Conservation (phyloP, 1,140 invertebrate genomes). For the Phymastichus coffea region DNA sequence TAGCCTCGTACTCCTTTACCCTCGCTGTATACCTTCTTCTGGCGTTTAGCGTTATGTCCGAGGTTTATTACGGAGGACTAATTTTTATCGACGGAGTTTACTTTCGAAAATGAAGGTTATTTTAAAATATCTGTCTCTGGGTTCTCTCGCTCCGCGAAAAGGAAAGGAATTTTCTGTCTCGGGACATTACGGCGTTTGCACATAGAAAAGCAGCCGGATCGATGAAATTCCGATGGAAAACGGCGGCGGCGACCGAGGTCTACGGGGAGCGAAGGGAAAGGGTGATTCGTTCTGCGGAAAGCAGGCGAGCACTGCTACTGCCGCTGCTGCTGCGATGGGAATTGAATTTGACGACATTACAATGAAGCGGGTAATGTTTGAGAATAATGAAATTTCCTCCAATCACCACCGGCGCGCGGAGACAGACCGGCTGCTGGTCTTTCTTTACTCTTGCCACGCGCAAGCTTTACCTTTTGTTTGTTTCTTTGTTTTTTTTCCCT, state of each 20-base stretch:
- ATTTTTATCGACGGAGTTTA: too few relatives aligned
- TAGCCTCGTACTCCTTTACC: too few relatives aligned
- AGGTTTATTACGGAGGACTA: too few relatives aligned
- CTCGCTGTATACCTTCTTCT: too few relatives aligned
- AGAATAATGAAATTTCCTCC: conserved; percentile 56
- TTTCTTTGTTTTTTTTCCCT: not conserved
- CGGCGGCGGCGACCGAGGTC: conserved; percentile 5
- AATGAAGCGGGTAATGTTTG: conserved; percentile 55
- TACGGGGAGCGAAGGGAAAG: not conserved
- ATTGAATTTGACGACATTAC: conserved; percentile 56
- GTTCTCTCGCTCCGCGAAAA: too few relatives aligned
- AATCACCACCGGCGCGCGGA: too few relatives aligned
- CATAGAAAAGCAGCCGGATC: too few relatives aligned
- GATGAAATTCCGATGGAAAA: conserved; percentile 9
- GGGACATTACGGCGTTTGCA: too few relatives aligned
- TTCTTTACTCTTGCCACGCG: not conserved
- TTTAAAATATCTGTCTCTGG: too few relatives aligned
- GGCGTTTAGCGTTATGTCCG: too few relatives aligned
- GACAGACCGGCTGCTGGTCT: conserved; percentile 22
- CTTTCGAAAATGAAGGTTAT: too few relatives aligned
- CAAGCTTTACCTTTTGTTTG: not conserved
- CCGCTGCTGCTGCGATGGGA: conserved; percentile 42
- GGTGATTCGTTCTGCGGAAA: conserved; percentile 22
- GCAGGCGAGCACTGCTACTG: conserved; percentile 20
- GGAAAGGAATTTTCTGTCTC: too few relatives aligned